Percentiles rank a stretch among this genome's conserved stretches.
Evolutionary conservation across 2,888 invertebrate species (phyloP).

Genomic region (Drosophila sordidula): DNA sequence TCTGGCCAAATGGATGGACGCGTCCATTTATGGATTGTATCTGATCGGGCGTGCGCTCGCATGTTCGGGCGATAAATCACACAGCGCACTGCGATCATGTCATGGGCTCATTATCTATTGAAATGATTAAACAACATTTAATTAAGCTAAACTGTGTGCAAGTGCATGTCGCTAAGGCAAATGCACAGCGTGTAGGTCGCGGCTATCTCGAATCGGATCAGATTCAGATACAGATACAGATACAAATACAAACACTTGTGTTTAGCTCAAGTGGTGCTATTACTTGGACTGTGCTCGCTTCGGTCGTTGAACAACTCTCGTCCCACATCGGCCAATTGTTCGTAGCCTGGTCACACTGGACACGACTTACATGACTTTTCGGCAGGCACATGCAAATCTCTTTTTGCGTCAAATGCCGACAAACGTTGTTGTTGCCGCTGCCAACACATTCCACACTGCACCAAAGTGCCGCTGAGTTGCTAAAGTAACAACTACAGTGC

Average conservation of each 20-base stretch:
- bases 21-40: conserved; percentile 55
- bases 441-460: conserved; percentile 23
- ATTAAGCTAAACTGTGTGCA: conserved; percentile 67
- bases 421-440: conserved; percentile 24
- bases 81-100: conserved; percentile 45
- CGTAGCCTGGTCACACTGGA: conserved; percentile 40
- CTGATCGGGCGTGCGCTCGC: conserved; percentile 47
- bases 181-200: conserved; percentile 38
- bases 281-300: conserved; percentile 1
- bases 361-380: conserved; percentile 70
- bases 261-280: conserved; percentile 15
- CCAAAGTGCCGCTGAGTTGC: conserved; percentile 23
- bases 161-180: conserved; percentile 18
- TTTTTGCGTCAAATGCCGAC: conserved; percentile 45
- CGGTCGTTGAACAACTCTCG: conserved; percentile 47
- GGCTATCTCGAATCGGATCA: conserved; percentile 17
- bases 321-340: conserved; percentile 34
- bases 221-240: conserved; percentile 20
- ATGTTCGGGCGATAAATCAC: conserved; percentile 63
- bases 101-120: conserved; percentile 68
- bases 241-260: conserved; percentile 1
- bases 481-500: conserved; percentile 33
- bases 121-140: conserved; percentile 78
- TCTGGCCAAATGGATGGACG: conserved; percentile 62
- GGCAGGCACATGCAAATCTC: conserved; percentile 69